phyloP scores from a whole-genome alignment of 2,888 invertebrate genomes.

The Gastrophysa polygoni region DNA sequence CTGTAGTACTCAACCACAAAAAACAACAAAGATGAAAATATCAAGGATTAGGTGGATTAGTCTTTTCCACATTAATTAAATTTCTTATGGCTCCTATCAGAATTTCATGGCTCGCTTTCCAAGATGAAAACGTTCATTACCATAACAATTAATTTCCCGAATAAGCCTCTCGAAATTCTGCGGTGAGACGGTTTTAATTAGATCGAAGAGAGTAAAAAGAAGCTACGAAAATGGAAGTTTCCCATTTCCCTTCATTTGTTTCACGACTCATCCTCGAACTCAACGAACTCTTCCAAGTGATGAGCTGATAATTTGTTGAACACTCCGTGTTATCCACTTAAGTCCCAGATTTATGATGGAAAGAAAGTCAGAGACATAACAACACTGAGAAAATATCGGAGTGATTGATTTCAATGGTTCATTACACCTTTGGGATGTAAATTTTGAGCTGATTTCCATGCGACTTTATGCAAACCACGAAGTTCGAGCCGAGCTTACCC shows the following conservation, averaged over 20 bases:
- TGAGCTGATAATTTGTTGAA: conserved; percentile 58
- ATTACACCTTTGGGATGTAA: conserved; percentile 40
- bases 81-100: neutral
- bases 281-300: conserved; percentile 54
- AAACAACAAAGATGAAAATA: no score
- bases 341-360: conserved; percentile 53
- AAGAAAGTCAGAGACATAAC: conserved; percentile 48
- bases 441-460: conserved; percentile 28
- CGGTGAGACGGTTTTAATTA: conserved; percentile 55
- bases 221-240: conserved; percentile 46
- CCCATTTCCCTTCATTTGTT: conserved; percentile 46
- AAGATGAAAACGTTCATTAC: conserved; percentile 17
- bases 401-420: conserved; percentile 44
- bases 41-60: no score
- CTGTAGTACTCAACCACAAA: no score
- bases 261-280: conserved; percentile 37
- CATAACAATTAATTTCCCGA: conserved; percentile 28
- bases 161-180: conserved; percentile 55
- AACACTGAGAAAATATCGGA: conserved; percentile 32
- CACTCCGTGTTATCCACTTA: conserved; percentile 55
- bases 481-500: conserved; percentile 33
- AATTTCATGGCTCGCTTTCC: neutral
- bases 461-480: conserved; percentile 44
- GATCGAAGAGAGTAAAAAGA: conserved; percentile 52
- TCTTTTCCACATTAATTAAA: no score